Percentiles rank a stretch among this genome's conserved stretches.
phyloP scores from a whole-genome alignment of 2,113 vertebrate species.

The Struthio camelus region DNA sequence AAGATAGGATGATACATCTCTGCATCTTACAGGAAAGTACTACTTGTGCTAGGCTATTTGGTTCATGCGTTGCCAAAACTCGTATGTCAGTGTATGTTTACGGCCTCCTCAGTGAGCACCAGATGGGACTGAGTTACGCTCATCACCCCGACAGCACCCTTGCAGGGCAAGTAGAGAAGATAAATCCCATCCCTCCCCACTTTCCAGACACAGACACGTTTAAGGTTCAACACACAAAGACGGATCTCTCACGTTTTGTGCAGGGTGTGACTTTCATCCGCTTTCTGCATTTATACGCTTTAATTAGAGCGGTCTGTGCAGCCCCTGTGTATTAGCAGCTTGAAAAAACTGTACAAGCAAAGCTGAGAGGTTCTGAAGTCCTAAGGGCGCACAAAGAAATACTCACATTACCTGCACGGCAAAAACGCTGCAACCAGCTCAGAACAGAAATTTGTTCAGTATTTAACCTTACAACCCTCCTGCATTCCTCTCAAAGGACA shows the following conservation, averaged over 20 bases:
- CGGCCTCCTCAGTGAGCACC: neutral
- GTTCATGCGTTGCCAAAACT: neutral
- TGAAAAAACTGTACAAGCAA: neutral
- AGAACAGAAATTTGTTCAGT: neutral
- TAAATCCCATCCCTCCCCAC: neutral
- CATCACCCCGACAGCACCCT: neutral
- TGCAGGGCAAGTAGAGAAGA: neutral
- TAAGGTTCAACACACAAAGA: neutral
- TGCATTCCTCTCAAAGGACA: neutral
- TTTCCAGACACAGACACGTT: neutral
- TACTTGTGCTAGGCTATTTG: too few relatives aligned
- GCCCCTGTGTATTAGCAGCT: neutral
- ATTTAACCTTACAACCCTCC: neutral
- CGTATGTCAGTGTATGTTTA: neutral
- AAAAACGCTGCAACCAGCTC: neutral
- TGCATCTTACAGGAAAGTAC: neutral
- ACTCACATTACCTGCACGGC: neutral
- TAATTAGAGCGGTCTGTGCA: neutral
- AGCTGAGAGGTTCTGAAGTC: neutral
- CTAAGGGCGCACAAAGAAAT: neutral
- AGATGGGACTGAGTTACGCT: neutral
- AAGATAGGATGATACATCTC: too few relatives aligned
- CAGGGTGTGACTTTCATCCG: neutral
- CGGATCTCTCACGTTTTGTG: neutral
- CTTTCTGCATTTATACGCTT: neutral